Conservation (phyloP, 2,888 invertebrate genomes). For the Tetrapedia diversipes region DNA sequence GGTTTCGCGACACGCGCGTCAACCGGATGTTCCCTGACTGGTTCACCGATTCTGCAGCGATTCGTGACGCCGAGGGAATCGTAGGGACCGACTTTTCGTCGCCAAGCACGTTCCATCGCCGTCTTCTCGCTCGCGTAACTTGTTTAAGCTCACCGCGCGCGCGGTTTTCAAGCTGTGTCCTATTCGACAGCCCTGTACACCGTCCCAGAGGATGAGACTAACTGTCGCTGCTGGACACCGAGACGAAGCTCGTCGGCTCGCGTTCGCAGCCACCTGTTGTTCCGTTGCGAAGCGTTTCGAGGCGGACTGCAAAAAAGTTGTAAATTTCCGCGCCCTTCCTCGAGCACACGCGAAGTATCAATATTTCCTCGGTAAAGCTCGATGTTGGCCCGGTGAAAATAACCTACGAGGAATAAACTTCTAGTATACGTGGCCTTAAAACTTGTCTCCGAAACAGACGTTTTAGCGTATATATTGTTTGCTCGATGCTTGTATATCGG, state of each 20-base stretch:
- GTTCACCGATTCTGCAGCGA: constrained; percentile 15
- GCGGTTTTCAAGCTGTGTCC: too few species aligned
- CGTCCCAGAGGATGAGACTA: not conserved
- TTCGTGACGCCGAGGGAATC: not conserved
- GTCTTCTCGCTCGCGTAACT: not conserved
- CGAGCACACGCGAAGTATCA: not conserved
- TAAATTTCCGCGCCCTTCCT: not conserved
- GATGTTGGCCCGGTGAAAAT: not conserved
- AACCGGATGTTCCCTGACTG: constrained; percentile 4
- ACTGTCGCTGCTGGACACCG: not conserved
- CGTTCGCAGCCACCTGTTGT: constrained; percentile 23
- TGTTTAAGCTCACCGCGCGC: constrained; percentile 5
- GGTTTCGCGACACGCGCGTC: constrained; percentile 30
- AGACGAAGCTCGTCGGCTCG: not conserved
- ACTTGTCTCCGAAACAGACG: not conserved
- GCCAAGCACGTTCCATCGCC: not conserved
- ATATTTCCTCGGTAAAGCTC: not conserved
- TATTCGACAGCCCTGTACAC: too few species aligned
- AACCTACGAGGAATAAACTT: not conserved
- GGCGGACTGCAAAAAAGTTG: not conserved
- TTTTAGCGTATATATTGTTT: too few species aligned
- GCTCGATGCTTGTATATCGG: too few species aligned
- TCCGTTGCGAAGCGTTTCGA: not conserved
- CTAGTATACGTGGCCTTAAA: too few species aligned
- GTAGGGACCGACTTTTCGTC: too few species aligned